Evolutionary conservation across 2,113 vertebrate genomes (phyloP), one percentile per base, ranked within the genome.

Genomic region (Piaya cayana): DNA sequence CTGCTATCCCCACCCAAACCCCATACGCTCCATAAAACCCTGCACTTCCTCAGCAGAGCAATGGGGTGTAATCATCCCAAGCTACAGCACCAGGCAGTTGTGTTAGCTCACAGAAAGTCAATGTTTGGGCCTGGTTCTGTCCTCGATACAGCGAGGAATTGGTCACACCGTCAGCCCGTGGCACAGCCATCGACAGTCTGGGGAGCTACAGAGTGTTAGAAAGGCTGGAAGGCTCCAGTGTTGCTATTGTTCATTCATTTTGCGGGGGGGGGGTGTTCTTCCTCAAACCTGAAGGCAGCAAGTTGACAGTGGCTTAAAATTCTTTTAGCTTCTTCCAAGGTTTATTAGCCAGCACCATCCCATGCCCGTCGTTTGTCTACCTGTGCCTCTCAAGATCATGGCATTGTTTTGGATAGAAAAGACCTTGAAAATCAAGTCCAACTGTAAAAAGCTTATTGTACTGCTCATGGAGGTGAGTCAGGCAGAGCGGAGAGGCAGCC

Each of bases 101-200:
- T 2, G 0, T 52, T 72, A 49, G 76, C 21, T 74, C 93, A 76
- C 49, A 72, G 53, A 83, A 83, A 53, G 16, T 4, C 29, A 63
- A 74, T 11, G 60, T 23, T 64, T 80, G 72, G 27, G 25, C 50
- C 1, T 1, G 37, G 37, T 68, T 82, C 52, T 34, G 68, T 79
- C 81, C 89, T 58, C 4, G 6, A 5, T 4, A 32, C 2, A 29
- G 39, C 21, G 43, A 52, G 63, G 64, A 72, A 65, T 39, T 6
- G 47, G 65, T 37, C 0, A 0, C 8, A 62, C 5, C 34, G 22
- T 25, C 30, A 12, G 2, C 30, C 45, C 0, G 0, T 52, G 42
- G 23, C 3, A 27, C 29, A 90, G 80, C 76, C 76, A 30, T 19
- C 2, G 2, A 22, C 23, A 39, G 30, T n/a, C 32, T 37, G 58